Conservation (phyloP, 2,113 vertebrate species). For the Argyrosomus japonicus region DNA sequence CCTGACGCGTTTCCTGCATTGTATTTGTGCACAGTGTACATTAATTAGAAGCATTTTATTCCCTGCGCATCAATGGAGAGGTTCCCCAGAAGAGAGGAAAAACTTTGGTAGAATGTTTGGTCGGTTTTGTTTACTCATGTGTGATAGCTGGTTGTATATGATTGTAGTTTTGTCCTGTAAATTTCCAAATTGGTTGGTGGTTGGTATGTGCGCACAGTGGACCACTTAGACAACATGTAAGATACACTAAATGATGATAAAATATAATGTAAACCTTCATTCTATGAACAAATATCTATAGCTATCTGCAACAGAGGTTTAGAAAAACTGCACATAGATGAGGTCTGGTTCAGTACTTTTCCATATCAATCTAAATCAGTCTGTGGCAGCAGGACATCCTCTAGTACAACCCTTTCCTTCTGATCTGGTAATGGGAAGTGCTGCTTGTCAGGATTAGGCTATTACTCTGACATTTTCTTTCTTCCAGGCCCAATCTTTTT, state of each 20-base stretch:
- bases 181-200: slow-evolving; percentile 62
- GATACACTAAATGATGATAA: neutral
- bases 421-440: slow-evolving; percentile 48
- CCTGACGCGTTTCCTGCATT: slow-evolving; percentile 31
- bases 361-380: slow-evolving; percentile 46
- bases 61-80: slow-evolving; percentile 37
- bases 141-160: slow-evolving; percentile 42
- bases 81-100: slow-evolving; percentile 20
- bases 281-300: neutral
- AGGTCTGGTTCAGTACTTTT: slow-evolving; percentile 52
- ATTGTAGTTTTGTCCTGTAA: slow-evolving; percentile 16
- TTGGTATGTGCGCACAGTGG: neutral
- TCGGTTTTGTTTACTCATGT: slow-evolving; percentile 31
- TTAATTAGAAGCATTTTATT: slow-evolving; percentile 50
- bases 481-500: slow-evolving; percentile 9
- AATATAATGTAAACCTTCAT: no score
- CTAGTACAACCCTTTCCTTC: slow-evolving; percentile 63
- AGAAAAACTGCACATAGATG: neutral
- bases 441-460: slow-evolving; percentile 22
- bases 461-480: slow-evolving; percentile 25
- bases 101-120: slow-evolving; percentile 5
- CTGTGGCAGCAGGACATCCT: slow-evolving; percentile 76
- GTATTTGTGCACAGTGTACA: slow-evolving; percentile 29
- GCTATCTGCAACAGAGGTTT: slow-evolving; percentile 8
- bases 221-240: slow-evolving; percentile 18